phyloP scores from a whole-genome alignment of 2,797 vertebrate species.

The Pempheris klunzingeri region DNA sequence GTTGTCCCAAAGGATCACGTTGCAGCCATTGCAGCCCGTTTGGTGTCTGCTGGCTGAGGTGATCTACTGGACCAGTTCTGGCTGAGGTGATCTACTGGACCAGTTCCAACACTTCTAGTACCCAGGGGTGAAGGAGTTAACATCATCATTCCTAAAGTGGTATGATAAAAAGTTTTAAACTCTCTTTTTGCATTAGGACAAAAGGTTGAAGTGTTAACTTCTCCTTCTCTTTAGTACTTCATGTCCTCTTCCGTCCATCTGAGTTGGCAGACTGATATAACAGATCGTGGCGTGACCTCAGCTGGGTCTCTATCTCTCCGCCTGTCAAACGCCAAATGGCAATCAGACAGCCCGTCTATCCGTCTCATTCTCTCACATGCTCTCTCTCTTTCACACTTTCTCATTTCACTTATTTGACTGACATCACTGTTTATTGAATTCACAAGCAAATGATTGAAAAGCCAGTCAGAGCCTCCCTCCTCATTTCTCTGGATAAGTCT shows the following conservation, averaged over 20 bases:
- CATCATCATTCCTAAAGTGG: no score
- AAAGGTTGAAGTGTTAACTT: neutral
- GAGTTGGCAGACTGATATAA: conserved; percentile 41
- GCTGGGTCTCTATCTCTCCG: conserved; percentile 38
- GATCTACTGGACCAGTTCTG: no score
- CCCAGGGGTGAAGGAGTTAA: no score
- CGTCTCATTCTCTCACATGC: conserved; percentile 49
- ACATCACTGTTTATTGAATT: conserved; percentile 29
- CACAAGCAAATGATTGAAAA: conserved; percentile 4
- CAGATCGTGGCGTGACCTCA: conserved; percentile 53
- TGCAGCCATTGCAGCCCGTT: no score
- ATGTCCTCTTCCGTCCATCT: conserved; percentile 25
- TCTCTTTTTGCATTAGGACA: neutral
- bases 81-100: no score
- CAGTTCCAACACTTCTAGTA: no score
- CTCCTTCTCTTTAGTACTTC: neutral
- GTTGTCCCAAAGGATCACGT: no score
- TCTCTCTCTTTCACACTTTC: conserved; percentile 34
- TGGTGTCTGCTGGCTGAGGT: no score
- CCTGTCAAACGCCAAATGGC: conserved; percentile 70
- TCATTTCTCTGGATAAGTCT: neutral
- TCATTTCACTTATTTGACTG: conserved; percentile 6
- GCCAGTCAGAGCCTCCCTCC: neutral
- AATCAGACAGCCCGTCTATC: conserved; percentile 61
- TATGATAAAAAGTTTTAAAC: neutral